Percentiles rank a stretch among this genome's conserved stretches.
Evolutionary conservation across 2,888 invertebrate genomes (phyloP).

Genomic region (Cryptocephalus primarius): DNA sequence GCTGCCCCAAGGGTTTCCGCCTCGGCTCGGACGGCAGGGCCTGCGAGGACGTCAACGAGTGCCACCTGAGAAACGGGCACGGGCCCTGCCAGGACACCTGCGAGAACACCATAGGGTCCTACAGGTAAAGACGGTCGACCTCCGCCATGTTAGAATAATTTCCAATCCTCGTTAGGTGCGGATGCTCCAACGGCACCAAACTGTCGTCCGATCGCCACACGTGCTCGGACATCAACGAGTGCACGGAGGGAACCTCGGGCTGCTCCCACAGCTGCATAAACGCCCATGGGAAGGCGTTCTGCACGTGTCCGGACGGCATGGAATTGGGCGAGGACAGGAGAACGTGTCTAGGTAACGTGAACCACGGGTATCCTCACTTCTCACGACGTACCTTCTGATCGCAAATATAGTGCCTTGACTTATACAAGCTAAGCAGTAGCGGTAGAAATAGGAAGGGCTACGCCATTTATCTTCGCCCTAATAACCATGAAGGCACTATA

Average conservation of each 20-base stretch:
- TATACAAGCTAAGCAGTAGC: too few species aligned
- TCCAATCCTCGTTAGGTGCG: slow-evolving; percentile 31
- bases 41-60: slow-evolving; percentile 49
- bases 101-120: slow-evolving; percentile 46
- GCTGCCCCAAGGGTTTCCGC: slow-evolving; percentile 43
- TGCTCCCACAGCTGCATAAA: slow-evolving; percentile 46
- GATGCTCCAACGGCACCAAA: slow-evolving; percentile 46
- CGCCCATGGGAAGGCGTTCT: slow-evolving; percentile 34
- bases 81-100: slow-evolving; percentile 55
- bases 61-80: slow-evolving; percentile 50
- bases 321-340: slow-evolving; percentile 28
- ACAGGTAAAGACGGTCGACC: slow-evolving; percentile 45
- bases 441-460: too few species aligned
- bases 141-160: slow-evolving; percentile 29
- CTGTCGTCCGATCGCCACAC: slow-evolving; percentile 45
- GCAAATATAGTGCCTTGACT: too few species aligned
- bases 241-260: slow-evolving; percentile 14
- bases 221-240: slow-evolving; percentile 32
- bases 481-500: too few species aligned
- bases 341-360: slow-evolving; percentile 25
- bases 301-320: slow-evolving; percentile 31
- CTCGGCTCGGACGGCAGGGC: slow-evolving; percentile 24
- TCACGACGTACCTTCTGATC: too few species aligned
- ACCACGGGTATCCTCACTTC: too few species aligned
- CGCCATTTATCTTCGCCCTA: too few species aligned